These are phyloP conservation scores for Acrobasis consociella DNA, from an alignment of 2,888 invertebrate genomes.

Conservation along the genomic window DNA sequence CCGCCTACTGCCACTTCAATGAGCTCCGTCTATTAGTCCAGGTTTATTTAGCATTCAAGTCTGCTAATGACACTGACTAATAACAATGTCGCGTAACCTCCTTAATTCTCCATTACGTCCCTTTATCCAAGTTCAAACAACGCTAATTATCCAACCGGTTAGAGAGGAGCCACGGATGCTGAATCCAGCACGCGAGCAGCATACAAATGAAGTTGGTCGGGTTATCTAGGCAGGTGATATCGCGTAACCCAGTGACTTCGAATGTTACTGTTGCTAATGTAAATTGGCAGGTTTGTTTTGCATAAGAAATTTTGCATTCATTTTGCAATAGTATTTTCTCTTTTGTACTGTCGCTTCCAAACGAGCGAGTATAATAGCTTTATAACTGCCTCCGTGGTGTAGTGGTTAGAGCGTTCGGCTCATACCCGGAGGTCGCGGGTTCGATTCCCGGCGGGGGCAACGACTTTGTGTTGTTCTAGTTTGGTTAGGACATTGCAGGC, in stretches of 20 bases:
- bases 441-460: too few relatives aligned
- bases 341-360: background rate
- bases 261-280: background rate
- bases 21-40: too few relatives aligned
- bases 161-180: slow-evolving; percentile 11
- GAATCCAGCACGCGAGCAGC: slow-evolving; percentile 18
- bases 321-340: slow-evolving; percentile 26
- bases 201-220: slow-evolving; percentile 23
- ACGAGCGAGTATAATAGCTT: too few relatives aligned
- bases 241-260: slow-evolving; percentile 12
- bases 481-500: too few relatives aligned
- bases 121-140: slow-evolving; percentile 22
- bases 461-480: too few relatives aligned
- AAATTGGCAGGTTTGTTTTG: background rate
- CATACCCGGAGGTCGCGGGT: too few relatives aligned
- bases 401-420: too few relatives aligned
- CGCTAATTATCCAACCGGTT: slow-evolving; percentile 17
- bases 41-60: background rate
- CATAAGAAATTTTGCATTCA: slow-evolving; percentile 8
- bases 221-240: slow-evolving; percentile 24
- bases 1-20: too few relatives aligned
- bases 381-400: too few relatives aligned
- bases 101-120: slow-evolving; percentile 14
- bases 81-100: slow-evolving; percentile 7
- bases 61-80: background rate